Base-by-base conservation (phyloP, 2,888 invertebrate species). In the Myopa testacea region DNA sequence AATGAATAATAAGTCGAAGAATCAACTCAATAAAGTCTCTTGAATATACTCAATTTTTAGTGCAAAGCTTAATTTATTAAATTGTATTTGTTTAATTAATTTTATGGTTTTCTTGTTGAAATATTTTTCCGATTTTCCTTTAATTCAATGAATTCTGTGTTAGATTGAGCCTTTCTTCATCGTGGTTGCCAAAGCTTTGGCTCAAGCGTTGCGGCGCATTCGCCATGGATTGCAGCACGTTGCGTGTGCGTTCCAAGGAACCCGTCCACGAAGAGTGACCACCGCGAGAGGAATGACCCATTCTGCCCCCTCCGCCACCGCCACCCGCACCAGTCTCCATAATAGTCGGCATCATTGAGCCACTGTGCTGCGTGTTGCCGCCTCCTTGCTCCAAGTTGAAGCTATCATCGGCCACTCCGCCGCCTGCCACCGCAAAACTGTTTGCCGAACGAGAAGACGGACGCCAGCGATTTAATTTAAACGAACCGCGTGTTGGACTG, bases 391-490 rank as follows among this genome's bases (percentile, higher is more conserved):
- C 67, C 45, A 74, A 40, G 37, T 37, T 80, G 19, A 82, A 80
- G 68, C 84, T 85, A 14, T 40, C 62, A 12, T 19, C 74, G 70
- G 65, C 14, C 26, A 37, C 73, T 55, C 34, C 79, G 73, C 4
- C 60, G 19, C 5, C 60, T 26, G 74, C 81, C 34, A 50, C 81
- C n/a, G 58, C 78, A 73, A 86, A 85, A 75, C 86, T 87, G 75
- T 87, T 86, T 19, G 87, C 86, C 4, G 90, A 90, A 38, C 89
- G 87, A 50, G 90, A 90, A 52, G 89, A 83, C 1, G 89, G 88
- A 19, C 88, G 87, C 85, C 87, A 87, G 58, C 90, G 88, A 82
- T 85, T 89, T 5, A 89, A 82, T 81, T 88, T 88, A 79, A 85
- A 83, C 38, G 89, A 86, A 16, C 76, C 75, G 10, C 52, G 19